Evolutionary conservation across 1,140 invertebrate genomes (phyloP).

Genomic region (Aphelinus certus): DNA sequence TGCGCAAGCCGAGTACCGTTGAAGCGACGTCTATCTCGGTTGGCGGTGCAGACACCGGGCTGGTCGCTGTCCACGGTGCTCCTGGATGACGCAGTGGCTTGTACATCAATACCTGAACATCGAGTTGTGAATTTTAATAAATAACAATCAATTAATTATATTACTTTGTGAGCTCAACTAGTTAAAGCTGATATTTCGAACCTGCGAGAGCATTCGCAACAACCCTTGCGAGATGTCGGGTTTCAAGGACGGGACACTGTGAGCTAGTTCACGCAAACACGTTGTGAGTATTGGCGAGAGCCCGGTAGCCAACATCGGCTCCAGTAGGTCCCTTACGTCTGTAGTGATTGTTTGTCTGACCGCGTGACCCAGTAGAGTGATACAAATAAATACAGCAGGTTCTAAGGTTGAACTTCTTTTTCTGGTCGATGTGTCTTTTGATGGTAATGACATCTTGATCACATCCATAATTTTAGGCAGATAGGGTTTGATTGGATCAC

Average conservation of each 20-base stretch:
- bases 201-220: conserved; percentile 83
- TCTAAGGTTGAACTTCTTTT: conserved; percentile 78
- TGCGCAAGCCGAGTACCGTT: conserved; percentile 91
- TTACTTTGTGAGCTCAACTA: too few species aligned
- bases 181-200: conserved; percentile 24
- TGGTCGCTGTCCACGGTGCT: conserved; percentile 69
- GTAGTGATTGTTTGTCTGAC: conserved; percentile 77
- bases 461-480: conserved; percentile 88
- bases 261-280: conserved; percentile 88
- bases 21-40: conserved; percentile 76
- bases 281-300: conserved; percentile 90
- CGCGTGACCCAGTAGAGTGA: conserved; percentile 91
- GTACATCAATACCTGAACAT: conserved; percentile 80
- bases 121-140: neutral
- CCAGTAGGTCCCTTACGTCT: conserved; percentile 87
- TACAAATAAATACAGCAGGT: conserved; percentile 91
- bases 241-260: conserved; percentile 87
- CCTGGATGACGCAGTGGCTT: conserved; percentile 84
- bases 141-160: neutral
- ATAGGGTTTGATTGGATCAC: conserved; percentile 81
- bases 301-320: conserved; percentile 92
- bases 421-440: conserved; percentile 78
- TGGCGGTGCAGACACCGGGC: conserved; percentile 54
- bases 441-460: conserved; percentile 82
- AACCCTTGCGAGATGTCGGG: conserved; percentile 92